Conservation (phyloP, 2,113 vertebrate species). For the Leptobrachium ailaonicum region DNA sequence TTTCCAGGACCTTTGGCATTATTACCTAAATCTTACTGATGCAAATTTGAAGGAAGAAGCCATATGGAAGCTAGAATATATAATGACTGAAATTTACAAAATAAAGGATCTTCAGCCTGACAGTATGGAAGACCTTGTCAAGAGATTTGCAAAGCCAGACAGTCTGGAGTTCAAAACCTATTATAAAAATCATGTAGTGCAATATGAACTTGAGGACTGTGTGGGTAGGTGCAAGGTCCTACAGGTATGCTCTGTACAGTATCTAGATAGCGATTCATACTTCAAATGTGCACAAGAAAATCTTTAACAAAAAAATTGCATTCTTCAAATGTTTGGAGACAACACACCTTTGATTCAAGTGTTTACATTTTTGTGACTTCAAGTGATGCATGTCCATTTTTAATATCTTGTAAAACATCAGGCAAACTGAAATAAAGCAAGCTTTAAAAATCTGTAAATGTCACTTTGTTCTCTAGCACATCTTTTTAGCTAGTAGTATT, state of each 20-base stretch:
- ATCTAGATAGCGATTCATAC: constrained; percentile 78
- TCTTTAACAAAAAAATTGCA: no score
- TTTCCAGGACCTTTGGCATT: constrained; percentile 89
- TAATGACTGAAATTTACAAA: constrained; percentile 79
- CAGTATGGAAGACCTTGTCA: constrained; percentile 76
- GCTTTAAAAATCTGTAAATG: no score
- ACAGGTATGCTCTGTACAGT: constrained; percentile 84
- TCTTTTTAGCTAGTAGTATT: no score
- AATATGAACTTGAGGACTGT: constrained; percentile 73
- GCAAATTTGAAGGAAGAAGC: constrained; percentile 84
- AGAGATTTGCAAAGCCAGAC: constrained; percentile 66
- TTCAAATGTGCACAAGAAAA: constrained; percentile 63
- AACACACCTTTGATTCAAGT: no score
- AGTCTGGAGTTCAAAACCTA: constrained; percentile 78
- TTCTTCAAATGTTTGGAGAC: no score
- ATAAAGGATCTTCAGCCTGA: constrained; percentile 79
- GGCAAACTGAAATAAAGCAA: no score
- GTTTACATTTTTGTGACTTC: no score
- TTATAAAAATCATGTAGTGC: constrained; percentile 83
- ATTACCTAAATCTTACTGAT: constrained; percentile 92
- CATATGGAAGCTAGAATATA: constrained; percentile 85
- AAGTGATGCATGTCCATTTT: no score
- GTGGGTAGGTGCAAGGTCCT: constrained; percentile 68
- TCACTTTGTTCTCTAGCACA: no score
- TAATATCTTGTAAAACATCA: no score